A percentile compares a stretch with the other conserved stretches of the same genome.
Evolutionary conservation across 2,888 invertebrate species (phyloP).

Genomic region (Alloscopus bannaensis): DNA sequence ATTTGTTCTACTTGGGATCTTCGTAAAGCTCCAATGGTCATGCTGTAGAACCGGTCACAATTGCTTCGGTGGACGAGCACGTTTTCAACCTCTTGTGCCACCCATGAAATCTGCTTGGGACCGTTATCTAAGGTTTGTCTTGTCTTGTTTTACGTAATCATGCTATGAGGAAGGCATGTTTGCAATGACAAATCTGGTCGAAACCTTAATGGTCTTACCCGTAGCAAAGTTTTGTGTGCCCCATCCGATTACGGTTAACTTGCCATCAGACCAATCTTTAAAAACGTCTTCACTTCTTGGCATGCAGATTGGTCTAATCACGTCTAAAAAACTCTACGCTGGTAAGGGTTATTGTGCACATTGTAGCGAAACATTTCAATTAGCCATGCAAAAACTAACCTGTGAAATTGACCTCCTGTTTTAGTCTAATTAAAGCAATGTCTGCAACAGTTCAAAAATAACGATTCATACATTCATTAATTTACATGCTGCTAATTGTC

Average conservation of each 20-base stretch:
- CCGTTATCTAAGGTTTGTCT: neutral
- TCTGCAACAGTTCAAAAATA: slow-evolving; percentile 25
- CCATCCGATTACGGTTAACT: slow-evolving; percentile 67
- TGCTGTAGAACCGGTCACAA: slow-evolving; percentile 66
- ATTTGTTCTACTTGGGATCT: slow-evolving; percentile 59
- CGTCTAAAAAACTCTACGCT: slow-evolving; percentile 44
- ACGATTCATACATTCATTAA: neutral
- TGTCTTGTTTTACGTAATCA: neutral
- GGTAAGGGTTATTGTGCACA: too few relatives aligned
- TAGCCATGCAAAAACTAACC: slow-evolving; percentile 31
- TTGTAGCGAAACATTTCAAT: neutral
- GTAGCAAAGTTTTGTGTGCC: slow-evolving; percentile 63
- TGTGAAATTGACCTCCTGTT: slow-evolving; percentile 51
- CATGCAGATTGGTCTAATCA: slow-evolving; percentile 67
- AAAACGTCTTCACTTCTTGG: slow-evolving; percentile 61
- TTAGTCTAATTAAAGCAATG: slow-evolving; percentile 56
- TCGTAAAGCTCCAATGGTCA: slow-evolving; percentile 62
- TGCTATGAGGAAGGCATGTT: too few relatives aligned
- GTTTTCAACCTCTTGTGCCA: slow-evolving; percentile 65
- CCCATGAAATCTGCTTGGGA: slow-evolving; percentile 5
- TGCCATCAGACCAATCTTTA: slow-evolving; percentile 60
- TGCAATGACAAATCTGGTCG: neutral
- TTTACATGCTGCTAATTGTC: neutral
- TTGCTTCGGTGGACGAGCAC: slow-evolving; percentile 63
- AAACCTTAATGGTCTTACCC: slow-evolving; percentile 20